Evolutionary conservation across 2,888 invertebrate species (phyloP), one percentile per base, ranked within the genome.

Genomic region (Ormyrus rosae): DNA sequence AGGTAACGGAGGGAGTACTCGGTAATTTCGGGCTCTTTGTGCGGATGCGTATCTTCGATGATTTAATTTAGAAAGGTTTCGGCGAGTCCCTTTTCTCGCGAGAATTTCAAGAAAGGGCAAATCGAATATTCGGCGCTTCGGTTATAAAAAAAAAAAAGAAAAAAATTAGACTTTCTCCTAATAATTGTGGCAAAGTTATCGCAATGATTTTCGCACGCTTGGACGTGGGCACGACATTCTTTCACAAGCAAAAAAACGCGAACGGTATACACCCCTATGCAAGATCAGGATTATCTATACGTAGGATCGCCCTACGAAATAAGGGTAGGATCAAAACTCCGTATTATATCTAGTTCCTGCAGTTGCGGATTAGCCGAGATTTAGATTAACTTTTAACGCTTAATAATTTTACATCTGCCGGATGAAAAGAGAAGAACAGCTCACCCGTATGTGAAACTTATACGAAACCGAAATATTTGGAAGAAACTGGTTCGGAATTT

Each of bases 381-480:
- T 78, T 60, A 68, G 74, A 78, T 78, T 78, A 81, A 78, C 74
- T 81, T 78, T 81, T 81, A 81, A 78, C 81, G 74, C 70, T 69
- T 61, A 65, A 81, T 78, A 61, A 70, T 69, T 70, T 45, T 63
- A 10, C 69, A 77, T 77, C 64, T 78, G 78, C 69, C 53, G 4
- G 0, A 4, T n/a, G 34, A 50, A 10, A 6, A 34, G 3, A 34
- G 19, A 34, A 34, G 34, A 34, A 34, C 34, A 34, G 34, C 34
- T 34, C 34, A 34, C 34, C 34, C 34, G 34, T 34, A 34, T 34
- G 34, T 34, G 34, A 34, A 34, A 34, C 34, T 34, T 34, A 4
- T 34, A 34, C 34, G 3, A 34, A 34, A 34, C 34, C 3, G 34
- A 34, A 34, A 34, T 34, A 34, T 34, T 34, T 34, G 34, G 34